A percentile compares a stretch with the other conserved stretches of the same genome.
Evolutionary conservation across 2,797 vertebrate genomes (phyloP).

Genomic region (Phataginus tetradactyla): DNA sequence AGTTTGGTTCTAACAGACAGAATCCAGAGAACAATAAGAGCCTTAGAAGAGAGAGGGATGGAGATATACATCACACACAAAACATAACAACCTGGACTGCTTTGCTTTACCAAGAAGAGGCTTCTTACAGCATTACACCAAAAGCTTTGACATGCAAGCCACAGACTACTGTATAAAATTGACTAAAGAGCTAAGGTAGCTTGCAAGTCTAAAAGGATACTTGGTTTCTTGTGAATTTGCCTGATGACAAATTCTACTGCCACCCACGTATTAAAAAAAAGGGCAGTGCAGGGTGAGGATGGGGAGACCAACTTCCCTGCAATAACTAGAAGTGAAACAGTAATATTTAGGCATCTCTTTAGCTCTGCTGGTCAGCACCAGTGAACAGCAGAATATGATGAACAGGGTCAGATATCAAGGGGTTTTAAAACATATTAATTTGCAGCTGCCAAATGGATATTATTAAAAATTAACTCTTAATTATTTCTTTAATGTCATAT

Average conservation of each 20-base stretch:
- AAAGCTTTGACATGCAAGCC: conserved; percentile 24
- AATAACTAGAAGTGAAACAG: neutral
- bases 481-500: neutral
- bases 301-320: neutral
- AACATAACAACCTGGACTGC: neutral
- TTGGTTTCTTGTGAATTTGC: neutral
- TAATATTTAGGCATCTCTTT: neutral
- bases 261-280: neutral
- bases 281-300: too few species aligned
- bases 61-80: neutral
- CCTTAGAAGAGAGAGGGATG: neutral
- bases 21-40: neutral
- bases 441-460: neutral
- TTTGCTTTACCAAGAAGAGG: neutral
- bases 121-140: neutral
- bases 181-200: neutral
- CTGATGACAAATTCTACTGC: neutral
- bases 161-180: neutral
- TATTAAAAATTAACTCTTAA: conserved; percentile 44
- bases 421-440: neutral
- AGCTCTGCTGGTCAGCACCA: neutral
- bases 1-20: neutral
- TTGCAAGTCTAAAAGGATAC: neutral
- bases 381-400: neutral
- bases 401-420: neutral